These are phyloP conservation scores for Nebria salina DNA, from an alignment of 2,888 invertebrate species.

Conservation along the genomic window DNA sequence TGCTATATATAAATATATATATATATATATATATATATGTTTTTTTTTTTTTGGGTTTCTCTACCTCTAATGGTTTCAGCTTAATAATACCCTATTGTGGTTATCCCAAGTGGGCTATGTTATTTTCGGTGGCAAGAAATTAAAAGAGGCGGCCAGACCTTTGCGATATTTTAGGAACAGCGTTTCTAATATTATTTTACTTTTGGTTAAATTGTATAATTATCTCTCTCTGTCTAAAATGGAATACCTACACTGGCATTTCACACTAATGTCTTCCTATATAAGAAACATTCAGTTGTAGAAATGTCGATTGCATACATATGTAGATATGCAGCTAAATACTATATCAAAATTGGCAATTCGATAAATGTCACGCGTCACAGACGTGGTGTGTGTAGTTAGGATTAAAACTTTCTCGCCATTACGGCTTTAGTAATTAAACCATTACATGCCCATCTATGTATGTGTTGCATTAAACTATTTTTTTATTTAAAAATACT, in stretches of 20 bases:
- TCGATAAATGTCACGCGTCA: neutral
- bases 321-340: too few relatives aligned
- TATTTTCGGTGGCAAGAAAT: constrained; percentile 50
- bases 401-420: neutral
- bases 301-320: too few relatives aligned
- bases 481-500: too few relatives aligned
- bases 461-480: neutral
- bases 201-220: neutral
- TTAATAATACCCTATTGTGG: constrained; percentile 23
- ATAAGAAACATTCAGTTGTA: too few relatives aligned
- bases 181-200: neutral
- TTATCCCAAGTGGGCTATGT: neutral
- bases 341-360: constrained; percentile 10
- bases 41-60: neutral
- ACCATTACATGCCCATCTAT: neutral
- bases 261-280: too few relatives aligned
- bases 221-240: too few relatives aligned
- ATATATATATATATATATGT: neutral
- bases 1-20: neutral
- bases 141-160: constrained; percentile 46
- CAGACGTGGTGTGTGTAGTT: neutral
- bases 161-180: neutral
- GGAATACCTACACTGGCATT: too few relatives aligned
- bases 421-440: neutral
- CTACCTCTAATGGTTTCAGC: neutral